Percentiles rank a stretch among this genome's conserved stretches.
Conservation (phyloP, 2,113 vertebrate species). For the Echinops telfairi region DNA sequence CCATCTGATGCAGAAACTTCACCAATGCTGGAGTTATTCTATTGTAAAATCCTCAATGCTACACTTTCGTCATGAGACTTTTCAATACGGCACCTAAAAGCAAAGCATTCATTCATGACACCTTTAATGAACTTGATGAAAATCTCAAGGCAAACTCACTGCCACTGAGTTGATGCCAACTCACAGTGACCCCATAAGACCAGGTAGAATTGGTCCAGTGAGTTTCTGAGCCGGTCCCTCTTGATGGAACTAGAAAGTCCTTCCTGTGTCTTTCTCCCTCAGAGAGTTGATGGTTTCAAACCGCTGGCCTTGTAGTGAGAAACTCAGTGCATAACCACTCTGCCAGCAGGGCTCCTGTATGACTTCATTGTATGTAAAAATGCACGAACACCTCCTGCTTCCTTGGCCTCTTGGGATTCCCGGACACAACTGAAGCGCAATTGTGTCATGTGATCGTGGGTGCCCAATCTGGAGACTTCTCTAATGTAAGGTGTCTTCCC, state of each 20-base stretch:
- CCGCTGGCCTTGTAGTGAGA: too few relatives aligned
- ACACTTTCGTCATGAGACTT: neutral
- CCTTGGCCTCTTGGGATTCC: neutral
- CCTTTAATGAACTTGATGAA: neutral
- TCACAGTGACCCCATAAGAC: too few relatives aligned
- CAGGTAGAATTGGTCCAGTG: too few relatives aligned
- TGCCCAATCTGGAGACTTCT: neutral
- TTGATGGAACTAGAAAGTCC: too few relatives aligned
- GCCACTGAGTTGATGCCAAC: neutral
- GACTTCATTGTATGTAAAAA: too few relatives aligned
- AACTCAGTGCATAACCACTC: too few relatives aligned
- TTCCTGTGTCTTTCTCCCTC: too few relatives aligned
- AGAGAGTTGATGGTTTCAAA: too few relatives aligned
- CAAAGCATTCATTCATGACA: slow-evolving; percentile 7
- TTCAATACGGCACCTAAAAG: slow-evolving; percentile 4
- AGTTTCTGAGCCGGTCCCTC: too few relatives aligned
- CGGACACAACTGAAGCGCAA: neutral
- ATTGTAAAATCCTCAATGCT: neutral
- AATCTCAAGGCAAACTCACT: neutral
- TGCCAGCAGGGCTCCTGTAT: too few relatives aligned
- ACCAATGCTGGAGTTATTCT: slow-evolving; percentile 13
- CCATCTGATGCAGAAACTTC: neutral
- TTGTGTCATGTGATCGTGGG: neutral
- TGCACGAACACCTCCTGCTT: too few relatives aligned
- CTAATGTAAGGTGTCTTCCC: neutral